Evolutionary conservation across 2,797 vertebrate genomes (phyloP), one percentile per base, ranked within the genome.

Genomic region (Ambastaia sidthimunki): DNA sequence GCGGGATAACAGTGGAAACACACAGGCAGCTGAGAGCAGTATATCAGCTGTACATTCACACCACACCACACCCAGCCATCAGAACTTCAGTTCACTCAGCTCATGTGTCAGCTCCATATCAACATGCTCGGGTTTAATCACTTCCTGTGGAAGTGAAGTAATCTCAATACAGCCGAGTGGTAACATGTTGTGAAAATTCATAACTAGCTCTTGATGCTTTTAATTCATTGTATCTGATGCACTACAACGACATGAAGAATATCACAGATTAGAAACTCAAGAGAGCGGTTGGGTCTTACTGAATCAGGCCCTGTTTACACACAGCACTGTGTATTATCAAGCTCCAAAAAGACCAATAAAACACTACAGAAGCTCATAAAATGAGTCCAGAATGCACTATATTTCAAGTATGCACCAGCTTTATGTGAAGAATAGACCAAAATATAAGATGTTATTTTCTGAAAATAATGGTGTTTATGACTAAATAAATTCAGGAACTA

Each of bases 131-230:
- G n/a, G 18, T 57, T 59, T 47, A 60, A 59, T 69, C 66, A 48
- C 37, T 69, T 77, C 75, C 37, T 59, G 65, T 69, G 54, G 48
- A 18, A 2, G 31, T 48, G 52, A 3, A 16, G 66, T 48, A 47
- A 77, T 77, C 16, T 57, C 13, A 47, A 77, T 60, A 12, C 21
- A 59, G 37, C 21, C 15, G 3, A 10, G 50, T 44, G 15, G 21
- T 16, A 18, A 59, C 52, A 21, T 21, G 12, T 71, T 54, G 34
- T 71, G 54, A 57, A 16, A 37, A 55, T 71, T 7, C 55, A 76
- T 66, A 50, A 18, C 18, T 18, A 63, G 59, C 25, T 44, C 59
- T 23, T 19, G 55, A 15, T 28, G 55, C 71, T 1, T 34, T 67
- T 7, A 41, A 50, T 67, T 54, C 3, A 67, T 69, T 59, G 28